Evolutionary conservation across 2,113 vertebrate species (phyloP).

Genomic region (Albula glossodonta): DNA sequence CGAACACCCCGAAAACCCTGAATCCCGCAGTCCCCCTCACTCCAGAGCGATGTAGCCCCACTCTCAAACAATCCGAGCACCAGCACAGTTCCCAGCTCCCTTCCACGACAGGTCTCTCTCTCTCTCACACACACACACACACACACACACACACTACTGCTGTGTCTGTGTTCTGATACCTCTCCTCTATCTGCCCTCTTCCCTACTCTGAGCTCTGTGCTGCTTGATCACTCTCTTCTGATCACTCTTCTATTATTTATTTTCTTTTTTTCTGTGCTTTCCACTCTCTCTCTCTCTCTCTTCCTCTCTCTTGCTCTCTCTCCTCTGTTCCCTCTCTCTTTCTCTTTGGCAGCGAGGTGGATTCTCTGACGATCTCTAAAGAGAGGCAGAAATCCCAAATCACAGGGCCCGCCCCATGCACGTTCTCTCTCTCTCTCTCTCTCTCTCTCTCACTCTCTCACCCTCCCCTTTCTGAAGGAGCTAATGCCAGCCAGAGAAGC

Average conservation of each 20-base stretch:
- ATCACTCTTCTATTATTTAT: not conserved
- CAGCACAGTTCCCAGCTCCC: not conserved
- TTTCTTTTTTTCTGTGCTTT: not conserved
- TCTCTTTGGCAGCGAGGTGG: conserved; percentile 4
- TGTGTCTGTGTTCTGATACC: not conserved
- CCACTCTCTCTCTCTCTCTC: not conserved
- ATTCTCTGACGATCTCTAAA: not conserved
- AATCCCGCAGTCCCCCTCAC: not conserved
- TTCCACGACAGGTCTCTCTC: not conserved
- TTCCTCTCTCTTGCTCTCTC: conserved; percentile 2
- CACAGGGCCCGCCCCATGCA: conserved; percentile 28
- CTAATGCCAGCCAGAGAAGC: conserved; percentile 16
- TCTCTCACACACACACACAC: no score
- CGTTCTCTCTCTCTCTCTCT: conserved; percentile 12
- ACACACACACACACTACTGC: not conserved
- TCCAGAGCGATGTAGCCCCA: not conserved
- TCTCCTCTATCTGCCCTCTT: not conserved
- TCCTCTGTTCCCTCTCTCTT: conserved; percentile 16
- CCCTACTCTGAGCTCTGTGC: not conserved
- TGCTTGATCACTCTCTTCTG: not conserved
- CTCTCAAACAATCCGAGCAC: conserved; percentile 16
- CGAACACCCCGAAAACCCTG: conserved; percentile 5
- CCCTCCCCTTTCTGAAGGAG: conserved; percentile 16
- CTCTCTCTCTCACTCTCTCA: conserved; percentile 11
- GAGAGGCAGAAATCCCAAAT: conserved; percentile 21